Conservation (phyloP, 2,888 invertebrate genomes). For the Cephus pygmeus region DNA sequence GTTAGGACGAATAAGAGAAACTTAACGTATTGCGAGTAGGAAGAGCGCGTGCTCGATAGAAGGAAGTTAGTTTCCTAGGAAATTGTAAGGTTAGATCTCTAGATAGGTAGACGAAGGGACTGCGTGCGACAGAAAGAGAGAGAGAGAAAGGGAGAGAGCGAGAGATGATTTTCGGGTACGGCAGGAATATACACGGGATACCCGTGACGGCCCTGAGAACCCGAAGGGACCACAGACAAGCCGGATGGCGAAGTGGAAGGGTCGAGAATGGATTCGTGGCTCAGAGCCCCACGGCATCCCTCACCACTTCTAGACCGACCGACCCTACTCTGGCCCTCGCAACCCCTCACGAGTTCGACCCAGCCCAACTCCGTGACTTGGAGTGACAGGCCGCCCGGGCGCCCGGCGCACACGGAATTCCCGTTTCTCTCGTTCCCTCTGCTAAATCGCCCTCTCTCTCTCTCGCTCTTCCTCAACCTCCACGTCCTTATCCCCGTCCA, state of each 20-base stretch:
- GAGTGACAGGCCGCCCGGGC: slow-evolving; percentile 41
- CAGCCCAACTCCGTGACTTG: slow-evolving; percentile 40
- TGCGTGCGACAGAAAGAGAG: slow-evolving; percentile 6
- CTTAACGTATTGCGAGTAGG: slow-evolving; percentile 1
- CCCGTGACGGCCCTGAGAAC: slow-evolving; percentile 24
- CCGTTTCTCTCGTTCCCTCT: slow-evolving; percentile 24
- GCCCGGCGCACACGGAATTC: slow-evolving; percentile 47
- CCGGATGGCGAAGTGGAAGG: slow-evolving; percentile 20
- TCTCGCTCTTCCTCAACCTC: slow-evolving; percentile 19
- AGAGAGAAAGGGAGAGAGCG: background rate
- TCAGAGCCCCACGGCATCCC: slow-evolving; percentile 16
- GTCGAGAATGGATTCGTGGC: slow-evolving; percentile 27
- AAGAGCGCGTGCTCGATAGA: slow-evolving; percentile 7
- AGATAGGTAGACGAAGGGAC: slow-evolving; percentile 5
- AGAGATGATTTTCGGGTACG: slow-evolving; percentile 13
- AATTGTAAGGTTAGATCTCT: slow-evolving; percentile 9
- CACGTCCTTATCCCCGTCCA: slow-evolving; percentile 22
- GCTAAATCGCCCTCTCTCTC: background rate
- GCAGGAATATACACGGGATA: slow-evolving; percentile 30
- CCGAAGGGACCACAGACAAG: slow-evolving; percentile 14
- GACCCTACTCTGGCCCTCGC: slow-evolving; percentile 24
- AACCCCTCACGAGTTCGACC: slow-evolving; percentile 36
- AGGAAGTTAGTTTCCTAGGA: slow-evolving; percentile 13
- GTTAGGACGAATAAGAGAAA: no score
- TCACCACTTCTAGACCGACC: slow-evolving; percentile 44